Conservation (phyloP, 2,888 invertebrate genomes). For the Drosophila prolongata region DNA sequence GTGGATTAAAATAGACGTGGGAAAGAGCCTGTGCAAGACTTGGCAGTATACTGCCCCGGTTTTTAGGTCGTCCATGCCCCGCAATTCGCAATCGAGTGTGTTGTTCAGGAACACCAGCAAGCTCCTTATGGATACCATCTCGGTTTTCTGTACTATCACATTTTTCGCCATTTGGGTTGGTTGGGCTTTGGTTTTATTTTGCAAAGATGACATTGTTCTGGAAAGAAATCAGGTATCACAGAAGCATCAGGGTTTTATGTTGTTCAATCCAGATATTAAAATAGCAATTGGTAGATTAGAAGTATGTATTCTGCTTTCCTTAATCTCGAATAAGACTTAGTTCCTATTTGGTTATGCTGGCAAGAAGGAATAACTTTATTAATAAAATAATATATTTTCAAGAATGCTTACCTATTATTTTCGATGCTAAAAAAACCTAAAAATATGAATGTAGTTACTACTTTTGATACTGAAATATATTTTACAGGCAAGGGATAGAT, state of each 20-base stretch:
- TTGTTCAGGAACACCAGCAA: not conserved
- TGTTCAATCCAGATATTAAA: too few species aligned
- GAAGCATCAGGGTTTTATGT: too few species aligned
- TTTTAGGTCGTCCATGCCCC: not conserved
- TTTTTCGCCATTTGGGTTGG: too few species aligned
- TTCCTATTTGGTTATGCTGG: too few species aligned
- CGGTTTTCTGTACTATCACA: not conserved
- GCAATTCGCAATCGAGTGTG: not conserved
- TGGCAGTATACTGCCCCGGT: constrained; percentile 5
- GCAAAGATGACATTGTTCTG: not conserved
- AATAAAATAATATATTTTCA: too few species aligned
- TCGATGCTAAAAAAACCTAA: too few species aligned
- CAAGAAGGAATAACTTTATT: too few species aligned
- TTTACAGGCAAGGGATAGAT: not conserved
- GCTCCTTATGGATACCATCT: not conserved
- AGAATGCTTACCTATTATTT: not conserved
- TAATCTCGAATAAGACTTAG: not conserved
- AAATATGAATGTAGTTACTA: too few species aligned
- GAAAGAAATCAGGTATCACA: too few species aligned
- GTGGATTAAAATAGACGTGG: not conserved
- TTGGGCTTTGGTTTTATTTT: not conserved
- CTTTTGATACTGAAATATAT: not conserved
- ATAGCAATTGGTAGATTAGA: too few species aligned
- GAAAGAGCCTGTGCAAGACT: not conserved
- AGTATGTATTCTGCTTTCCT: not conserved